These are phyloP conservation scores for Gopherus evgoodei DNA, from an alignment of 2,113 vertebrate genomes.

Conservation along the genomic window DNA sequence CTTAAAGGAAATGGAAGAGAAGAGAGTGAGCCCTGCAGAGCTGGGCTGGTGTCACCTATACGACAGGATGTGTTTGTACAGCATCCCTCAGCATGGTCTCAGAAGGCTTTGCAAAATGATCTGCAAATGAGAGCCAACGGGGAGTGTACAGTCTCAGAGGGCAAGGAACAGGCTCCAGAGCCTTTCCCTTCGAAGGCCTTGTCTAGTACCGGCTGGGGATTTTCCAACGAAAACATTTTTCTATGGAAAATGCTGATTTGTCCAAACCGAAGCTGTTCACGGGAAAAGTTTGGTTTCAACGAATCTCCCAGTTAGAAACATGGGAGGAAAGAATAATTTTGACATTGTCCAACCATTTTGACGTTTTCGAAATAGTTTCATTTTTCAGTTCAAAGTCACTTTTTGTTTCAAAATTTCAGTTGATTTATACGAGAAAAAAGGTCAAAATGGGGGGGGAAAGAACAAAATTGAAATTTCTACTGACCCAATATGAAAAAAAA, in stretches of 20 bases:
- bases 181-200: neutral
- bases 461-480: neutral
- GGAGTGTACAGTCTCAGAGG: neutral
- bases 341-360: neutral
- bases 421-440: neutral
- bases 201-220: neutral
- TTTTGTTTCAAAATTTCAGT: neutral
- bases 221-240: neutral
- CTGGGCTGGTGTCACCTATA: neutral
- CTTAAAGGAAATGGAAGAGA: neutral
- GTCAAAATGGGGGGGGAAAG: neutral
- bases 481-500: neutral
- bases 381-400: neutral
- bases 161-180: neutral
- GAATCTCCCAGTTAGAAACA: neutral
- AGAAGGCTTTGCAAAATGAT: neutral
- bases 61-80: too few species aligned
- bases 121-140: neutral
- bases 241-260: neutral
- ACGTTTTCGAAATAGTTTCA: neutral
- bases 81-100: neutral
- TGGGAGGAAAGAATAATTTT: neutral
- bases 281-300: neutral
- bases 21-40: neutral
- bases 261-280: neutral